Base-by-base conservation (phyloP, 2,797 vertebrate species). In the Ambastaia sidthimunki region DNA sequence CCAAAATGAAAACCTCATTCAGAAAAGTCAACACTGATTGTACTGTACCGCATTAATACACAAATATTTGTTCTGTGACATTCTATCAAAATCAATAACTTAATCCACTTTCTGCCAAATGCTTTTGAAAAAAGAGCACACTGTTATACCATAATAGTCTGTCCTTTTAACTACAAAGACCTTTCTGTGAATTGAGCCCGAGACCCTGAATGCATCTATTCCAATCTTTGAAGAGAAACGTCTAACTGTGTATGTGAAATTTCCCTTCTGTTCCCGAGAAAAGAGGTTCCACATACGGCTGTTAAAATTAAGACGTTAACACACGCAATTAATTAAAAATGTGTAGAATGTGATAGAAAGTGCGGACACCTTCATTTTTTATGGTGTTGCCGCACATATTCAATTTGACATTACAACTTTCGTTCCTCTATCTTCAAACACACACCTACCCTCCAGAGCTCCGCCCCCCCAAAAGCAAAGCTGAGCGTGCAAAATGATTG, bases 51-150 rank as follows among this genome's bases (percentile, higher is more conserved):
- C 50, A 70, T 80, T 76, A 76, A 67, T 71, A 76, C 16, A n/a
- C 48, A 82, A 80, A 80, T 66, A 80, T 75, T 79, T 80, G 71
- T 70, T 69, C 73, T 48, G 62, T 84, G 73, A 80, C 83, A 76
- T 84, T 82, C 72, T 76, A 15, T 41, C 48, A 47, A 75, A 74
- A 84, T 82, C 76, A 57, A 84, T 82, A 76, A 69, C 68, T 57
- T 76, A 76, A 68, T 69, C 41, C 69, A 67, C 57, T 72, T 82
- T 82, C 74, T 65, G 63, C 23, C 65, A 85, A 80, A 79, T 52
- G 70, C 74, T 47, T 67, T 4, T 60, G 65, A 80, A 59, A 28
- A 83, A 80, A 83, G 52, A 52, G 59, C 31, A 76, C 10, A 19
- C 67, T 28, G 55, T 21, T 18, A 50, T 41, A 19, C 19, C 59